Percentiles rank a stretch among this genome's conserved stretches.
Conservation (phyloP, 1,140 invertebrate species). For the Odontomachus brunneus region DNA sequence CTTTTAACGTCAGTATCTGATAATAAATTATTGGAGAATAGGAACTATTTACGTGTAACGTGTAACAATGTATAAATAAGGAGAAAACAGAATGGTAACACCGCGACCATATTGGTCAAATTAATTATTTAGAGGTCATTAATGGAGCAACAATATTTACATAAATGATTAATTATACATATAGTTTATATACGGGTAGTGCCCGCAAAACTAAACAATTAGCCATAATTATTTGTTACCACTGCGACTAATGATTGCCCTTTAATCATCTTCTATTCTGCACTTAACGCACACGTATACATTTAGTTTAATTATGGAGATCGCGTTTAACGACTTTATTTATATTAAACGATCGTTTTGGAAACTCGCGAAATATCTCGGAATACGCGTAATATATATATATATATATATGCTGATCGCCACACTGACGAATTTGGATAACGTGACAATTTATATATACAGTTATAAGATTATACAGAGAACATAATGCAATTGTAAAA, state of each 20-base stretch:
- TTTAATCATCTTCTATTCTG: slow-evolving; percentile 51
- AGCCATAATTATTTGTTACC: slow-evolving; percentile 57
- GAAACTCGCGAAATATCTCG: slow-evolving; percentile 17
- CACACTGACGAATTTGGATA: neutral
- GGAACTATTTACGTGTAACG: slow-evolving; percentile 35
- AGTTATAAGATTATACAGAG: neutral
- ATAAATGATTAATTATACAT: slow-evolving; percentile 53
- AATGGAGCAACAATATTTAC: slow-evolving; percentile 52
- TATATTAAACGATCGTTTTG: slow-evolving; percentile 41
- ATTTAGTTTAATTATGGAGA: slow-evolving; percentile 43
- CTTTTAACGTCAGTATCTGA: neutral
- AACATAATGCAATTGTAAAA: neutral
- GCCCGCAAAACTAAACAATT: slow-evolving; percentile 51
- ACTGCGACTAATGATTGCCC: slow-evolving; percentile 51
- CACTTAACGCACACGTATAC: slow-evolving; percentile 34
- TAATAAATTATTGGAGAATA: slow-evolving; percentile 31
- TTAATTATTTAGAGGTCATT: slow-evolving; percentile 58
- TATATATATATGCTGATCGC: neutral
- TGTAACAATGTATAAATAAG: slow-evolving; percentile 20
- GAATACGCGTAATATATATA: slow-evolving; percentile 30
- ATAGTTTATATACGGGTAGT: slow-evolving; percentile 6
- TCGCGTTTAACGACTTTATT: slow-evolving; percentile 51
- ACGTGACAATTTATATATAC: slow-evolving; percentile 17
- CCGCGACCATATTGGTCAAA: slow-evolving; percentile 20
- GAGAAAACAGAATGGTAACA: slow-evolving; percentile 15